These are phyloP conservation scores for Parazoanthus darwini DNA, from an alignment of 92 coral and sea anemone species.

Conservation along the genomic window DNA sequence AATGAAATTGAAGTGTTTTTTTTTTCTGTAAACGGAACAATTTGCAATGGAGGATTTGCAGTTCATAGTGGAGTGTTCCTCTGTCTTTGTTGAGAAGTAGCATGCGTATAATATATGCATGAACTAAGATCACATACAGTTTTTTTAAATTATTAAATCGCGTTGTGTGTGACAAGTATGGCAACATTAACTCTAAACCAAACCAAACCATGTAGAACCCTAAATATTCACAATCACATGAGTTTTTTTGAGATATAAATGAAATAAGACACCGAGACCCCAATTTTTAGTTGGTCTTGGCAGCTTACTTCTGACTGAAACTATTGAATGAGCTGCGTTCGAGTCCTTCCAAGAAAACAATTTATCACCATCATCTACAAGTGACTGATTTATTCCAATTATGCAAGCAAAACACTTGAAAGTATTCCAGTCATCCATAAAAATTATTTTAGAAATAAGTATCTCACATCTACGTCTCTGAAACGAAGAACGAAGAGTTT, in stretches of 20 bases:
- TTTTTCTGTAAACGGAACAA: too few species aligned
- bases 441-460: not conserved
- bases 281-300: not conserved
- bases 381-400: conserved; percentile 12
- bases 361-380: not conserved
- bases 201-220: not conserved
- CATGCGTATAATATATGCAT: not conserved
- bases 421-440: not conserved
- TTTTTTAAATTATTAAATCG: not conserved
- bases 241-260: not conserved
- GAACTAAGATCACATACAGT: conserved; percentile 14
- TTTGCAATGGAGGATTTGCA: too few species aligned
- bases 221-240: not conserved
- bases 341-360: not conserved
- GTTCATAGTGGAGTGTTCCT: too few species aligned
- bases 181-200: not conserved
- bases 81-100: too few species aligned
- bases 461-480: not conserved
- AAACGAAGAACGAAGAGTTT: not conserved
- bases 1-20: too few species aligned
- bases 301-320: not conserved
- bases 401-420: not conserved
- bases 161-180: not conserved
- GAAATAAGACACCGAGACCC: not conserved
- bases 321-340: not conserved